Evolutionary conservation across 2,113 vertebrate genomes (phyloP), one percentile per base, ranked within the genome.

Genomic region (Panthera leo): DNA sequence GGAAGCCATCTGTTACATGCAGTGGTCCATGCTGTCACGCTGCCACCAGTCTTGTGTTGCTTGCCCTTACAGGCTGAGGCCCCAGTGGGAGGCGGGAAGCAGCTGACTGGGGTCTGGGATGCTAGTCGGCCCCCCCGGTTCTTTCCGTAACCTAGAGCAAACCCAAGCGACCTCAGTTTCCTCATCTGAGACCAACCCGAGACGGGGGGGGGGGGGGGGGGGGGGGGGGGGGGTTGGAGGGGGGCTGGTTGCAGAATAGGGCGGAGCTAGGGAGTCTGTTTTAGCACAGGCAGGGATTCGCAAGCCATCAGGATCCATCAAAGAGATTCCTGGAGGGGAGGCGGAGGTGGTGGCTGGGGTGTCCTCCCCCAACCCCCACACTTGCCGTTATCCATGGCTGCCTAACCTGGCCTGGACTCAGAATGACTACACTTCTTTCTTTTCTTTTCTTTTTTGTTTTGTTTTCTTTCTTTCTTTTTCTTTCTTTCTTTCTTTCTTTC

Each of bases 401-500:
- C 53, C 85, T 78, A 70, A 18, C 3, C n/a, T 55, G 14, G 70
- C 45, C 83, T 85, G 65, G 34, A 75, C 11, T 58, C 34, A 51
- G 55, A 55, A 29, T 79, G 61, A 89, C 18, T 19, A 8, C 45
- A 25, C 0, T 2, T 90, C 65, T 75, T 82, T 58, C 18, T 58
- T 58, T 21, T 58, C 18, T 16, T 58, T 58, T 58, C 55, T 55
- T 19, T 42, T 42, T 7, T 7, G 42, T 45, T 45, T 45, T 45
- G 1, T 45, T 45, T 45, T 45, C 5, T 5, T 55, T 51, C 12
- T 13, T 6, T 55, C 0, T 19, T 0, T 55, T 5, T 19, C 5
- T 19, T 5, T 19, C 1, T 55, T 39, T 39, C 39, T 39, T 39
- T 39, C 39, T 39, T 39, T 39, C 39, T 39, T 39, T 39, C 4